These are phyloP conservation scores for Eristalis intricaria DNA, from an alignment of 2,888 invertebrate species.

Conservation along the genomic window DNA sequence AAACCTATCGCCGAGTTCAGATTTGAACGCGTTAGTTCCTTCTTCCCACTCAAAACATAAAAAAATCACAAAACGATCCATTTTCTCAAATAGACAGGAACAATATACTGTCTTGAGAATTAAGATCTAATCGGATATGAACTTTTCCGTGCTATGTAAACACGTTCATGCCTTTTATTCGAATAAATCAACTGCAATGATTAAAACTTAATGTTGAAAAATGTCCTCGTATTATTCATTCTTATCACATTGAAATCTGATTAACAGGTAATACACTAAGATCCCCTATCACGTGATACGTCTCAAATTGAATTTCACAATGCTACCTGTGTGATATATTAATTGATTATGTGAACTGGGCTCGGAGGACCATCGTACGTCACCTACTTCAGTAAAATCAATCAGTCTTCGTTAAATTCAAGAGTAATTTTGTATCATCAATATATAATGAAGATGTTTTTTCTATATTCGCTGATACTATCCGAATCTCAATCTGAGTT, in stretches of 20 bases:
- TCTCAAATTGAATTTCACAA: no score
- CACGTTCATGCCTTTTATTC: not conserved
- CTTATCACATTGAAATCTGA: slow-evolving; percentile 44
- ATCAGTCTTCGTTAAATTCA: slow-evolving; percentile 1
- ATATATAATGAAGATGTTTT: slow-evolving; percentile 34
- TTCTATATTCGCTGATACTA: slow-evolving; percentile 1
- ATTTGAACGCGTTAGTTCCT: no score
- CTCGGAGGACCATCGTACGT: not conserved
- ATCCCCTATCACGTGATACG: not conserved
- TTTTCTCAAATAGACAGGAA: no score
- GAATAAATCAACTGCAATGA: not conserved
- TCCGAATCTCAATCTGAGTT: slow-evolving; percentile 11
- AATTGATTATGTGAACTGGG: slow-evolving; percentile 45
- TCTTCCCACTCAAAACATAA: not conserved
- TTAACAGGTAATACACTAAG: not conserved
- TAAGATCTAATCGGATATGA: no score
- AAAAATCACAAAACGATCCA: no score
- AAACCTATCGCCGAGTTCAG: no score
- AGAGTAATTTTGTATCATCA: slow-evolving; percentile 34
- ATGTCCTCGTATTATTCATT: slow-evolving; percentile 37
- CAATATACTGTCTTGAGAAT: no score
- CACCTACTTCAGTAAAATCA: slow-evolving; percentile 1
- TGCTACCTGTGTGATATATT: slow-evolving; percentile 12
- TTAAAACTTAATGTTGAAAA: not conserved
- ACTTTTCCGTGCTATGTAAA: no score